Base-by-base conservation (phyloP, 2,888 invertebrate species). In the Anthrax anthrax region DNA sequence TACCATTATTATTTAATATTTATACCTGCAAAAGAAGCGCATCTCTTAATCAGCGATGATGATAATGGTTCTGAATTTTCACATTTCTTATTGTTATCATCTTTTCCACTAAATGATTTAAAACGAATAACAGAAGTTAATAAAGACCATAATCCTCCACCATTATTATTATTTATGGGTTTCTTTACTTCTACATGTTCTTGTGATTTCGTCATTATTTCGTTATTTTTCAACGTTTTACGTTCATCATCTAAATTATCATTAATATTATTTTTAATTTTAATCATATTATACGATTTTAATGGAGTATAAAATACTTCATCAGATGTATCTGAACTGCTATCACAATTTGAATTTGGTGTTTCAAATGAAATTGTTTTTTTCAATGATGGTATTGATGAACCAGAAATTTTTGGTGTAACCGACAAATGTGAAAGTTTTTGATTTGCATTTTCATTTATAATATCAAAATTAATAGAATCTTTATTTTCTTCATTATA, bases 271-370 rank as follows among this genome's bases (percentile, higher is more conserved):
- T 23, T 23, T 8, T 4, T 6, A 6, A 8, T 6, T 6, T 6
- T 23, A 6, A 6, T 23, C 8, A 8, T 6, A 6, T 4, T 4
- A 12, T 3, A 32, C 8, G 29, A 32, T 12, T 32, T 32, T 9
- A 1, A 18, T 19, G 53, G 52, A 17, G 53, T 53, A 18, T 47
- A 52, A 38, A 52, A 54, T 3, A 53, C 46, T 12, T 52, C 52
- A 42, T 50, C 49, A 10, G 43, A 43, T 37, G 34, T 4, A 9
- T 42, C 42, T 18, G 18, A 34, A 17, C 27, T 43, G 27, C 42
- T 29, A 13, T 47, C 16, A n/a, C 14, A 13, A 10, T 37, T n/a
- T 16, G n/a, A 14, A 23, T 39, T 27, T 13, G 46, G 49, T 2
- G 48, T 41, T 34, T 50, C 47, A 34, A 52, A 48, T 9, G 49